Conservation (phyloP, 2,888 invertebrate genomes). For the Carcina quercana region DNA sequence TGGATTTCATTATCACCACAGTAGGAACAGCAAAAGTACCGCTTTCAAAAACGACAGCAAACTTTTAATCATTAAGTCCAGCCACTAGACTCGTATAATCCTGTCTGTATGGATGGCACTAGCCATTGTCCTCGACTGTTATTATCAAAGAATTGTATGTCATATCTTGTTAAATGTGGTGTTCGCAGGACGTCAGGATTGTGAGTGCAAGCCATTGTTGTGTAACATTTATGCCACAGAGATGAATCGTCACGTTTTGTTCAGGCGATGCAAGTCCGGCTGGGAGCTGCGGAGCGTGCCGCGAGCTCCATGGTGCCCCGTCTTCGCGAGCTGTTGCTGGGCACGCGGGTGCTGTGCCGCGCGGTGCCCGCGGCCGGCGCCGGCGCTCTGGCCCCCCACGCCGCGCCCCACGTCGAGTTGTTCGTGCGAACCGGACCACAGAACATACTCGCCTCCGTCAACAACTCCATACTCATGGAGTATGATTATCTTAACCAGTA, state of each 20-base stretch:
- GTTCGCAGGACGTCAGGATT: no score
- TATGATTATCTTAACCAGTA: slow-evolving; percentile 66
- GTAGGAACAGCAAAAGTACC: no score
- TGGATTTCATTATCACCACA: no score
- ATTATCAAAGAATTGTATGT: not conserved
- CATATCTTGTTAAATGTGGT: not conserved
- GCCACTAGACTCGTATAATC: no score
- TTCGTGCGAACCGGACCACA: slow-evolving; percentile 79
- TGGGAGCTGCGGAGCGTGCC: slow-evolving; percentile 73
- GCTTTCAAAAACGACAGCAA: no score
- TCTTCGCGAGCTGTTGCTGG: slow-evolving; percentile 74
- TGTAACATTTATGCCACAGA: no score
- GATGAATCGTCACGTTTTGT: not conserved
- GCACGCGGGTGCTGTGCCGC: slow-evolving; percentile 59
- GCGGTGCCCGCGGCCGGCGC: slow-evolving; percentile 30
- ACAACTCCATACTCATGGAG: slow-evolving; percentile 79
- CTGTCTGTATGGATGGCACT: no score
- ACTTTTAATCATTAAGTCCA: no score
- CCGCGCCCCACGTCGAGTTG: slow-evolving; percentile 77
- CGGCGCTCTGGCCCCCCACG: slow-evolving; percentile 36
- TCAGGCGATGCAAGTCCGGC: slow-evolving; percentile 72
- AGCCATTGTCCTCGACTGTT: not conserved
- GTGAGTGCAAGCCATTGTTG: no score
- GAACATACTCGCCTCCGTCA: slow-evolving; percentile 79
- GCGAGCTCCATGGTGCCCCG: slow-evolving; percentile 68